Evolutionary conservation across 2,797 vertebrate species (phyloP).

Genomic region (Diplodus sargus): DNA sequence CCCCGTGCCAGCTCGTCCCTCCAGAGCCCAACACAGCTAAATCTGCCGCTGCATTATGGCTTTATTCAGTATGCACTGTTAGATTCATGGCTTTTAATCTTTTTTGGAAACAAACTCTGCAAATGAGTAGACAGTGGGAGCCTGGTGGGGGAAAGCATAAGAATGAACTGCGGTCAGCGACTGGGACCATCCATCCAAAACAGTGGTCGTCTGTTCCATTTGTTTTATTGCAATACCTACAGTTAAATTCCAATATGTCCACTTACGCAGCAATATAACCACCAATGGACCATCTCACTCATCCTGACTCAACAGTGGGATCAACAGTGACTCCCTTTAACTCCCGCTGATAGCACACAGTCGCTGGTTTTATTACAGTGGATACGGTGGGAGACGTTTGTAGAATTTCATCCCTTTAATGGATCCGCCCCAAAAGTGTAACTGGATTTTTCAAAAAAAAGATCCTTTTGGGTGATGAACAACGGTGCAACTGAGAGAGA

Average conservation of each 20-base stretch:
- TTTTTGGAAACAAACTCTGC: conserved; percentile 35
- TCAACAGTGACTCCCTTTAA: conserved; percentile 37
- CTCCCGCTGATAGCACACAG: conserved; percentile 42
- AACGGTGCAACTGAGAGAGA: conserved; percentile 21
- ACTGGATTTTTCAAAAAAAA: conserved; percentile 24
- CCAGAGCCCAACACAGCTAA: conserved; percentile 46
- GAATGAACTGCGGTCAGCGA: conserved; percentile 35
- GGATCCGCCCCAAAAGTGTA: background rate
- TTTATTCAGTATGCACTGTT: conserved; percentile 44
- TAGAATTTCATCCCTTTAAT: conserved; percentile 2
- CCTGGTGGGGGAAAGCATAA: conserved; percentile 21
- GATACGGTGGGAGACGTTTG: conserved; percentile 27
- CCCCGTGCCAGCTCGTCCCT: conserved; percentile 51
- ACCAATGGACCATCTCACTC: conserved; percentile 51
- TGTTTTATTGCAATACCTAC: conserved; percentile 55
- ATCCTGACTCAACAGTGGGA: conserved; percentile 21
- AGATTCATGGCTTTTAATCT: conserved; percentile 45
- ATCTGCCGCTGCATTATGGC: conserved; percentile 41
- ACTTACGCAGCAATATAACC: conserved; percentile 46
- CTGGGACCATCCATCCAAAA: conserved; percentile 45
- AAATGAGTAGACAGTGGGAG: conserved; percentile 36
- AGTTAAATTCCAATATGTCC: conserved; percentile 59
- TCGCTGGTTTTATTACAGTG: conserved; percentile 43
- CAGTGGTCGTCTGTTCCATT: conserved; percentile 52
- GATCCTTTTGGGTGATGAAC: conserved; percentile 27